These are phyloP conservation scores for Temnothorax rugatulus DNA, from an alignment of 2,888 invertebrate genomes.

Conservation along the genomic window DNA sequence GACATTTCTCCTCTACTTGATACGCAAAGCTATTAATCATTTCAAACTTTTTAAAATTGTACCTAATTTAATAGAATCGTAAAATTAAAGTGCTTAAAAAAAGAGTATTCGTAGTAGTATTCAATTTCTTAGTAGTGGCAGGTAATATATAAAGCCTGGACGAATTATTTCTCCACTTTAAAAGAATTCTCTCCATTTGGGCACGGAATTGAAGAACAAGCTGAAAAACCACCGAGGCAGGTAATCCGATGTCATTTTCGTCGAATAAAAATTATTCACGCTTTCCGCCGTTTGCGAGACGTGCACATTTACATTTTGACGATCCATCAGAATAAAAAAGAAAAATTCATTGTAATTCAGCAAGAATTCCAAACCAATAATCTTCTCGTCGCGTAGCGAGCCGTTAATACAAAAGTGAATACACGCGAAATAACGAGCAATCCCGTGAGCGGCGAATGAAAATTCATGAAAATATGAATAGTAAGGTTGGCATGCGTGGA, in stretches of 20 bases:
- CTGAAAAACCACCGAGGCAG: slow-evolving; percentile 23
- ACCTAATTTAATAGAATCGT: neutral
- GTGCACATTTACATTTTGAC: slow-evolving; percentile 54
- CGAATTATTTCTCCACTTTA: slow-evolving; percentile 18
- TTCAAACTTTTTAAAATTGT: neutral
- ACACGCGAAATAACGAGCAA: slow-evolving; percentile 77
- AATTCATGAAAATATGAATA: slow-evolving; percentile 85
- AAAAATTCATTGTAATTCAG: slow-evolving; percentile 8
- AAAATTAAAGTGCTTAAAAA: neutral
- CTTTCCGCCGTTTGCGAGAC: slow-evolving; percentile 24
- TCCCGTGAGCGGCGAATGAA: slow-evolving; percentile 76
- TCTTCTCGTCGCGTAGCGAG: slow-evolving; percentile 7
- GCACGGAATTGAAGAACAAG: slow-evolving; percentile 33
- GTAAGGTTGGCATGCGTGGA: slow-evolving; percentile 71
- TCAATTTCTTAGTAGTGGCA: neutral
- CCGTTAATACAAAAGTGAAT: slow-evolving; percentile 29
- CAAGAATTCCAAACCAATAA: slow-evolving; percentile 25
- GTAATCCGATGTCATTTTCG: slow-evolving; percentile 52
- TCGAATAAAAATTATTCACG: slow-evolving; percentile 53
- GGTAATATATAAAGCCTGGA: neutral
- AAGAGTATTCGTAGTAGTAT: slow-evolving; percentile 4
- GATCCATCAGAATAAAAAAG: slow-evolving; percentile 31
- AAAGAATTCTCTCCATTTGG: slow-evolving; percentile 41
- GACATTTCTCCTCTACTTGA: neutral
- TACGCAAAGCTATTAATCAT: slow-evolving; percentile 3